Evolutionary conservation across 2,113 vertebrate species (phyloP).

Genomic region (Oreochromis tanganicae): DNA sequence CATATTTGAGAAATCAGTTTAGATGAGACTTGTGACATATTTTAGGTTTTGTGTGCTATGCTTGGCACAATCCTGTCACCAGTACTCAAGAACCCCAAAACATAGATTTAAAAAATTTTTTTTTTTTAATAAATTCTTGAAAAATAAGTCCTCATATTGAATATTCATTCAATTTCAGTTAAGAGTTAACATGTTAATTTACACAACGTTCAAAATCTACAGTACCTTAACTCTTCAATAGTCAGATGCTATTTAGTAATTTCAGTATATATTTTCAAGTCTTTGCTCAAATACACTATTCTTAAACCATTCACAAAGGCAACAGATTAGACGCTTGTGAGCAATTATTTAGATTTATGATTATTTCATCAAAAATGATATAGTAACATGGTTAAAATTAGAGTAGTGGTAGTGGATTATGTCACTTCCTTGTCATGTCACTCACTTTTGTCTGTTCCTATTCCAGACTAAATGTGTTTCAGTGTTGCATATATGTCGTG

Average conservation of each 20-base stretch:
- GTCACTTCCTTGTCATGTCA: not conserved
- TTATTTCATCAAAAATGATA: not conserved
- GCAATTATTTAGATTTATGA: not conserved
- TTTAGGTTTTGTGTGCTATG: not conserved
- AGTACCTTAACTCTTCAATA: not conserved
- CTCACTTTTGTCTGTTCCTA: not conserved
- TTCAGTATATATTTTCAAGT: not conserved
- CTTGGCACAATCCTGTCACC: not conserved
- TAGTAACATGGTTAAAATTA: not conserved
- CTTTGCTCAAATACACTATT: not conserved
- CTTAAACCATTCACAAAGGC: not conserved
- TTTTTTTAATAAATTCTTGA: not conserved
- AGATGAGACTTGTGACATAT: not conserved
- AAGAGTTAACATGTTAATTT: not conserved
- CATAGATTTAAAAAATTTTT: not conserved
- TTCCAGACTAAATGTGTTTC: not conserved
- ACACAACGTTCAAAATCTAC: not conserved
- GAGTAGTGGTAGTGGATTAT: not conserved
- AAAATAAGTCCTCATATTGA: not conserved
- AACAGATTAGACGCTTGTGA: not conserved
- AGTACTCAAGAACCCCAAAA: not conserved
- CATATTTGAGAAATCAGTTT: not conserved
- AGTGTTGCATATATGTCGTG: not conserved
- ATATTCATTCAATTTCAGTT: not conserved
- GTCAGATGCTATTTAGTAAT: not conserved